Base-by-base conservation (phyloP, 2,113 vertebrate genomes). In the Mesitornis unicolor region DNA sequence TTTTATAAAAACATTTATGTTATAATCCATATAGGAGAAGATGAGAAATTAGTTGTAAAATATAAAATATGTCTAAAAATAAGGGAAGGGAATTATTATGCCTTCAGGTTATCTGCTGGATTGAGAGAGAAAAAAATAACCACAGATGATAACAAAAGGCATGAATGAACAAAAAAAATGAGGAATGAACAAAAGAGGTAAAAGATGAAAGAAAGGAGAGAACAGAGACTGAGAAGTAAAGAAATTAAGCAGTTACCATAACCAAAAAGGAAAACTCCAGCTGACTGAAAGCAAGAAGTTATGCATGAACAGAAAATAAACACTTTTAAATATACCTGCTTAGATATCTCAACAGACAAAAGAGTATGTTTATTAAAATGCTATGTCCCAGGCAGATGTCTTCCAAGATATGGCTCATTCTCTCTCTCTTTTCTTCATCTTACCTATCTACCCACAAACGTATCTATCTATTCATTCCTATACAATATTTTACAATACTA, bases 191-290 rank as follows among this genome's bases (percentile, higher is more conserved):
- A 89, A 87, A 96, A 90, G 38, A 87, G 5, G 82, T 24, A 89
- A 95, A 91, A 83, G 77, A 95, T 91, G 48, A 97, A 97, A 97
- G 76, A 90, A 71, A 84, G 42, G 36, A 77, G 90, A 96, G 91
- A 97, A 96, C 53, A 92, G 86, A 97, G 91, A 75, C 45, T 24
- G 42, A 79, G 60, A 92, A 91, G 54, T 82, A 36, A 93, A 86
- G 60, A 96, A 96, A 88, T 90, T 86, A 96, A 95, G 86, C 50
- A 63, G 45, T 57, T 92, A 90, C 29, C 89, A 71, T 82, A 97
- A 96, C 92, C 80, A 91, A 90, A 94, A 90, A 78, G 70, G 38
- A 96, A 97, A 97, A 81, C 13, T 25, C 56, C 85, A 89, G 86
- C n/a, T 95, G 79, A 71, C 81, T 82, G 84, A 95, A 93, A 96